Conservation (phyloP, 2,888 invertebrate genomes). For the Syrista parreyssii region DNA sequence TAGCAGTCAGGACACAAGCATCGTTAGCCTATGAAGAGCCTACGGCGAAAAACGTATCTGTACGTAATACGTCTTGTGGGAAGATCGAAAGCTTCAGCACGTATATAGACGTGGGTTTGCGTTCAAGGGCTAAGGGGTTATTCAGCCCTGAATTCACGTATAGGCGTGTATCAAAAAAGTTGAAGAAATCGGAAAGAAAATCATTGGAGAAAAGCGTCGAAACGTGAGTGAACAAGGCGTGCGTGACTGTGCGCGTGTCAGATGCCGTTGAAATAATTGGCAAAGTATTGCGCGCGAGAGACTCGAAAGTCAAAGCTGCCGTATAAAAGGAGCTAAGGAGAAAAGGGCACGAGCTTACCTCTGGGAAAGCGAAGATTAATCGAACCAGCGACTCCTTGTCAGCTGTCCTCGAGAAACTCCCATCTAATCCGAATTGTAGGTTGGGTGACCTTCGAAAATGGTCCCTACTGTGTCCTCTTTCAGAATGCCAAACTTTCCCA, state of each 20-base stretch:
- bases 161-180: neutral
- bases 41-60: neutral
- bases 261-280: conserved; percentile 3
- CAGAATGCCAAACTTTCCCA: neutral
- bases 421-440: neutral
- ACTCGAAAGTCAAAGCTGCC: neutral
- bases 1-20: neutral
- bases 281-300: conserved; percentile 17
- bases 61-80: neutral
- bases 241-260: neutral
- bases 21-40: too few species aligned
- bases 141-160: neutral
- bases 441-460: neutral
- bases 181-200: neutral
- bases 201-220: neutral
- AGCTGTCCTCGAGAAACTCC: neutral
- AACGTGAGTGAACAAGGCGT: neutral
- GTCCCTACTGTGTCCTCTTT: neutral
- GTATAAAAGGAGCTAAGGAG: neutral
- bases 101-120: neutral
- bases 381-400: neutral
- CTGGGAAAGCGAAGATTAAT: neutral
- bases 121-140: neutral
- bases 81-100: neutral
- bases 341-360: neutral